These are phyloP conservation scores for Desmodus rotundus DNA, from an alignment of 2,113 vertebrate genomes.

Conservation along the genomic window DNA sequence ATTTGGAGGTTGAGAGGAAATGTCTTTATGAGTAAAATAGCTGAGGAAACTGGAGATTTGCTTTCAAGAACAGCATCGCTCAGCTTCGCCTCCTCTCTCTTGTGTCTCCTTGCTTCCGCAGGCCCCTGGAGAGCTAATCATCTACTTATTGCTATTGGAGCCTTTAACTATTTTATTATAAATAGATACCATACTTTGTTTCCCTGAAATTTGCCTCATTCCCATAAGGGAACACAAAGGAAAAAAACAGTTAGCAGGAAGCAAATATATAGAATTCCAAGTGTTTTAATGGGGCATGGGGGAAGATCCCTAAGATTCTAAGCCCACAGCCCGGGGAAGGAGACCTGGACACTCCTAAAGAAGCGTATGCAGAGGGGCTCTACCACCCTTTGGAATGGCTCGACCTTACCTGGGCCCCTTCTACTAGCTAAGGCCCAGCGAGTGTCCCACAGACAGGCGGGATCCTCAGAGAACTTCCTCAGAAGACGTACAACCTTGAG, in stretches of 20 bases:
- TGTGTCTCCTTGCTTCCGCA: neutral
- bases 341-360: too few relatives aligned
- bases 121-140: neutral
- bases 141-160: neutral
- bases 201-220: neutral
- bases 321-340: neutral
- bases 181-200: neutral
- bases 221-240: neutral
- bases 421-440: neutral
- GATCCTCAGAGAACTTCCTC: neutral
- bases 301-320: neutral
- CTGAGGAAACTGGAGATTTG: neutral
- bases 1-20: conserved; percentile 20
- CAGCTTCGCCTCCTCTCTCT: neutral
- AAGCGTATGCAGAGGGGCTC: too few relatives aligned
- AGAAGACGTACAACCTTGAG: neutral
- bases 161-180: neutral
- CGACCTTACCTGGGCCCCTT: neutral
- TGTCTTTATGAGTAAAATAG: neutral
- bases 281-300: neutral
- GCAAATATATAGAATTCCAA: neutral
- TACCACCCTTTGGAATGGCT: too few relatives aligned
- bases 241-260: neutral
- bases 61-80: neutral
- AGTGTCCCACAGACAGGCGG: neutral